Conservation (phyloP, 2,888 invertebrate genomes). For the Ceriagrion tenellum region DNA sequence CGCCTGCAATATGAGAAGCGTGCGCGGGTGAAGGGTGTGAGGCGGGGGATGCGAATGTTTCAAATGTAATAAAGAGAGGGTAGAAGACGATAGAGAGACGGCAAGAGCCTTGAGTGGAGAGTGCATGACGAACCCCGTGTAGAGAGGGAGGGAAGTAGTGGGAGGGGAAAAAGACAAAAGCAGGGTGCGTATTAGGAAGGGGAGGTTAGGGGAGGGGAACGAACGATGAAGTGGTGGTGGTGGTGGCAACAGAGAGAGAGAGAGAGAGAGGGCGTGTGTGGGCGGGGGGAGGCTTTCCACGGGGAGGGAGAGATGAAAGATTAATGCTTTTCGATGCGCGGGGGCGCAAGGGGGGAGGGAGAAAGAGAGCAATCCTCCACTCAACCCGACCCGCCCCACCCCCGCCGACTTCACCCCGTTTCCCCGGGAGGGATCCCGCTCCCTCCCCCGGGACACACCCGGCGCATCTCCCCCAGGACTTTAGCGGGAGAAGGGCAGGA, state of each 20-base stretch:
- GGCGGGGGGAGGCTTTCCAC: not conserved
- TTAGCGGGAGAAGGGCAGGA: not conserved
- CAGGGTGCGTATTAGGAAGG: too few species aligned
- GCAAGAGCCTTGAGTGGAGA: not conserved
- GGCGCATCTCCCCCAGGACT: not conserved
- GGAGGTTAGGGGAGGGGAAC: too few species aligned
- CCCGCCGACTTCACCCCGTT: not conserved
- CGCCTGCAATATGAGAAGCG: not conserved
- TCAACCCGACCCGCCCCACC: not conserved
- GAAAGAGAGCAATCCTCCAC: not conserved
- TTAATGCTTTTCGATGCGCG: slow-evolving; percentile 59
- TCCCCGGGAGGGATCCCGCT: not conserved
- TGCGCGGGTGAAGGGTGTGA: not conserved
- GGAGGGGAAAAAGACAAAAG: too few species aligned
- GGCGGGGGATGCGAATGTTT: not conserved
- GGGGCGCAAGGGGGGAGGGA: slow-evolving; percentile 2
- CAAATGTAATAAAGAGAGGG: slow-evolving; percentile 7
- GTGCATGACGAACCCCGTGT: not conserved
- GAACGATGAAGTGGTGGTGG: not conserved
- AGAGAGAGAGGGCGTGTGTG: not conserved
- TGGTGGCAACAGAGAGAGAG: not conserved
- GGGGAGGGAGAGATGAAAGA: slow-evolving; percentile 46
- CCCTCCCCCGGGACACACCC: not conserved
- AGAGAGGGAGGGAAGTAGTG: too few species aligned
- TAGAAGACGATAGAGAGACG: too few species aligned